A percentile compares a stretch with the other conserved stretches of the same genome.
Conservation (phyloP, 2,888 invertebrate species). For the Thymelicus sylvestris region DNA sequence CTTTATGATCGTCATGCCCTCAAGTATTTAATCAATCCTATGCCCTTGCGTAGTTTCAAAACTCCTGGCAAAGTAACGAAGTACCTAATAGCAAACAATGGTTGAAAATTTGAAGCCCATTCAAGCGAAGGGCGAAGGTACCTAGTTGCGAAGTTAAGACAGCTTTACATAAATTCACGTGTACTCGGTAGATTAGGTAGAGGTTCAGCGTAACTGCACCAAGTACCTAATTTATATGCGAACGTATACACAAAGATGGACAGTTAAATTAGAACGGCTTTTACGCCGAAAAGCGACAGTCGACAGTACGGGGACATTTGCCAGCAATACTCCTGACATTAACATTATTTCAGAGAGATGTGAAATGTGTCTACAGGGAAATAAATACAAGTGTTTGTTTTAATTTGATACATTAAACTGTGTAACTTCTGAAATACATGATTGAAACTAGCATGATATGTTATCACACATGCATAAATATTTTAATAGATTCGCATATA, state of each 20-base stretch:
- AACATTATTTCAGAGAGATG: neutral
- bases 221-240: constrained; percentile 18
- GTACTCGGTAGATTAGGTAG: constrained; percentile 18
- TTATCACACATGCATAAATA: too few species aligned
- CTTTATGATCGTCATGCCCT: too few species aligned
- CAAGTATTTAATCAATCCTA: too few species aligned
- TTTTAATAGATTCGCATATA: too few species aligned
- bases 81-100: neutral
- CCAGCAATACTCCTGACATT: neutral
- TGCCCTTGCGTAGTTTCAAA: too few species aligned
- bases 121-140: too few species aligned
- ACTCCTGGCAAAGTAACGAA: neutral
- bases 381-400: too few species aligned
- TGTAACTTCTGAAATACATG: too few species aligned
- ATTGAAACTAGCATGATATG: too few species aligned
- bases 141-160: neutral
- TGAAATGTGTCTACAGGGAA: too few species aligned
- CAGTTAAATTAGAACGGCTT: constrained; percentile 17
- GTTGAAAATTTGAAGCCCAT: neutral
- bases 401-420: too few species aligned
- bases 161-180: constrained; percentile 13
- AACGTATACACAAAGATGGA: constrained; percentile 10
- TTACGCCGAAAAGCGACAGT: neutral
- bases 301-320: neutral
- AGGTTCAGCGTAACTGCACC: constrained; percentile 9